phyloP scores from a whole-genome alignment of 2,797 vertebrate genomes.

The Rachycentron canadum region DNA sequence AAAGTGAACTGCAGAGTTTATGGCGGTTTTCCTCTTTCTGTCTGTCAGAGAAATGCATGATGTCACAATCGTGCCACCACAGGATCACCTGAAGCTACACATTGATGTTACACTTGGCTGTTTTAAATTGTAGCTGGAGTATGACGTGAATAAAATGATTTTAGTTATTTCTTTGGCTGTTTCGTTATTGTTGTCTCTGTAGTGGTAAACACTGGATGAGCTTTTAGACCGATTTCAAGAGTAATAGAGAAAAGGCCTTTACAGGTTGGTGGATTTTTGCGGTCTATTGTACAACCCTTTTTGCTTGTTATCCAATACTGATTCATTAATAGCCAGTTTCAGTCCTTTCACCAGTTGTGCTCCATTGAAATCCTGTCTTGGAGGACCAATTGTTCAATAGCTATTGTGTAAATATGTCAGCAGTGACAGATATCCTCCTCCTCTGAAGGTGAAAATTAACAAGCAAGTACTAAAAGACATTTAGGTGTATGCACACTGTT shows the following conservation, averaged over 20 bases:
- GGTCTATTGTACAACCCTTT: conserved; percentile 27
- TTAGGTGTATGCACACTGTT: not conserved
- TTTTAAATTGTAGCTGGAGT: not conserved
- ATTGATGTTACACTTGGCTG: not conserved
- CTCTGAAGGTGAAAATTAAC: conserved; percentile 13
- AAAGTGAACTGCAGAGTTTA: conserved; percentile 11
- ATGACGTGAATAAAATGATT: not conserved
- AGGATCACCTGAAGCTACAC: conserved; percentile 23
- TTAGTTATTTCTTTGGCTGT: not conserved
- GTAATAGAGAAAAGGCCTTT: conserved; percentile 17
- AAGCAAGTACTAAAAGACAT: not conserved
- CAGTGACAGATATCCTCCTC: conserved; percentile 5
- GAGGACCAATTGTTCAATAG: conserved; percentile 23
- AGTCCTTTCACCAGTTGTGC: conserved; percentile 21
- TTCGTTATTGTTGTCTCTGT: not conserved
- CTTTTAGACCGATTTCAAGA: conserved; percentile 20
- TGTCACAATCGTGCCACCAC: conserved; percentile 20
- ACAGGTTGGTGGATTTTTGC: conserved; percentile 25
- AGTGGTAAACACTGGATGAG: not conserved
- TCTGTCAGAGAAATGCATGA: conserved; percentile 18
- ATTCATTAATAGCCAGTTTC: conserved; percentile 33
- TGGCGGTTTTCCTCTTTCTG: not conserved
- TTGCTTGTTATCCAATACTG: conserved; percentile 23
- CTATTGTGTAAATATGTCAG: conserved; percentile 12
- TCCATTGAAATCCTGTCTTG: conserved; percentile 11